phyloP scores from a whole-genome alignment of 2,888 invertebrate species.

The Suillia variegata region DNA sequence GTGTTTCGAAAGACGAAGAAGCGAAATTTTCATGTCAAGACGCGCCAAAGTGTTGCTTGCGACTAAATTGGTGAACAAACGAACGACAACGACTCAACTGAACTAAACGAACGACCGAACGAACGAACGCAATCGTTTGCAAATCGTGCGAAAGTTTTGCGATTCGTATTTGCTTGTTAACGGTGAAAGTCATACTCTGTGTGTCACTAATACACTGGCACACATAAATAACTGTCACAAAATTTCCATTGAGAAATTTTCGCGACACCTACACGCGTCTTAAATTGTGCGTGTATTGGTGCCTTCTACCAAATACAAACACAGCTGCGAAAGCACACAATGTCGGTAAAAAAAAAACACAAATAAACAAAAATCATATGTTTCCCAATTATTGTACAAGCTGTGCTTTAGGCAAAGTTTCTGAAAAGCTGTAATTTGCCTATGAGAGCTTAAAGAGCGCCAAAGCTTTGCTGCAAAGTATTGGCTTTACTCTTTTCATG shows the following conservation, averaged over 20 bases:
- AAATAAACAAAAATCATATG: slow-evolving; percentile 48
- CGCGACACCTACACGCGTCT: neutral
- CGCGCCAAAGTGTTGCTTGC: slow-evolving; percentile 60
- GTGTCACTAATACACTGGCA: slow-evolving; percentile 7
- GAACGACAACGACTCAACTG: neutral
- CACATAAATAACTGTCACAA: neutral
- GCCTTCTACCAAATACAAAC: slow-evolving; percentile 10
- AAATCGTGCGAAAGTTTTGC: slow-evolving; percentile 9
- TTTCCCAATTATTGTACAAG: neutral
- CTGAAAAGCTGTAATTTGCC: too few species aligned
- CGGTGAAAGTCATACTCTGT: slow-evolving; percentile 6
- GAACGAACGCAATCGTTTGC: neutral
- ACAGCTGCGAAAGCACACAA: slow-evolving; percentile 23
- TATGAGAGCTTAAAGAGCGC: too few species aligned
- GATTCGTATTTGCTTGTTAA: neutral
- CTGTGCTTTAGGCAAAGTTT: neutral
- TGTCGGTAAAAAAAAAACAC: slow-evolving; percentile 1
- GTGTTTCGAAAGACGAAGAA: slow-evolving; percentile 39
- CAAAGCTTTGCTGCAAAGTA: too few species aligned
- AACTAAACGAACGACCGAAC: too few species aligned
- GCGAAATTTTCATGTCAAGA: slow-evolving; percentile 58
- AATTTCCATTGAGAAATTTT: neutral
- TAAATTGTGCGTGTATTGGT: neutral
- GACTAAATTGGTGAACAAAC: slow-evolving; percentile 45
- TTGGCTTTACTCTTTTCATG: too few species aligned